Evolutionary conservation across 2,888 invertebrate genomes (phyloP), one percentile per base, ranked within the genome.

Genomic region (Phengaris alcon): DNA sequence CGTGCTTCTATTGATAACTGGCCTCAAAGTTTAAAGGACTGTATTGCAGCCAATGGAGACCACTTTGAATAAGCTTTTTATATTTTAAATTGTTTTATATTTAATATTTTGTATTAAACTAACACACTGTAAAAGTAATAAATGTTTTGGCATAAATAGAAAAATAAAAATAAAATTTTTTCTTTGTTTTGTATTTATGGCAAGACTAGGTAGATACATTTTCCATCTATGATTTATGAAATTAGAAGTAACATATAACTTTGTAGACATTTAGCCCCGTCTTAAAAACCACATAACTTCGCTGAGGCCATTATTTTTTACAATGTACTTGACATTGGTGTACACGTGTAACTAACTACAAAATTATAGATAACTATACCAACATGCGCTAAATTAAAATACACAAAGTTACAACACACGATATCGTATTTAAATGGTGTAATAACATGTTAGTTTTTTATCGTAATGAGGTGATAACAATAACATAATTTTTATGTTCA

Each of bases 321-420:
- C 72, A 52, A 54, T 22, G 52, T 35, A 35, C 13, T 72, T 52
- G 52, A 72, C 72, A 72, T 72, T 72, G 72, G 72, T n/a, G 13
- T 12, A 72, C 54, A 72, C 72, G 35, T 54, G 72, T 52, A 48
- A 69, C 15, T 69, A 69, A 51, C 69, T 69, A 69, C 69, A 72
- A 51, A 72, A 72, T 52, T 72, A 72, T 22, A 72, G 12, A 6
- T n/a, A 35, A 12, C 70, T 6, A 51, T 12, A 70, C 54, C 35
- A 12, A 52, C 72, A 54, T 72, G 72, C 72, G 54, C 48, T 69
- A 51, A 69, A 72, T 35, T 48, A 35, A 35, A 54, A 46, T 52
- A 52, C 12, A 72, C 35, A 72, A 68, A 44, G 68, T 68, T 35
- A 22, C 69, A 13, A 69, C 70, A 51, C 69, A 70, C 54, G 70